These are phyloP conservation scores for Ophion costatus DNA, from an alignment of 2,888 invertebrate species.

Conservation along the genomic window DNA sequence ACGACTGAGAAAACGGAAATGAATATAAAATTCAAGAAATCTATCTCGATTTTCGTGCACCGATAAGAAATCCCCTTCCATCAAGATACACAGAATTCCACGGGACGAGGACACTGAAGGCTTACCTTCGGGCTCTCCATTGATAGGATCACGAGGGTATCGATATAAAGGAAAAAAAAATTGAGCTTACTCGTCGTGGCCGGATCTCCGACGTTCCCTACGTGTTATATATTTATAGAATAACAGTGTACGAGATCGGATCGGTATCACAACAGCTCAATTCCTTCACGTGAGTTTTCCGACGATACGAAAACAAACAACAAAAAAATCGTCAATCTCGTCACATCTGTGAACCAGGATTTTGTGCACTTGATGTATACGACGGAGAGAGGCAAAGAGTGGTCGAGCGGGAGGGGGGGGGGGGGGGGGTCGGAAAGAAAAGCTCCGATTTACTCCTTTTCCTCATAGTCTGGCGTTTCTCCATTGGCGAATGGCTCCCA, in stretches of 20 bases:
- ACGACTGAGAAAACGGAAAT: no score
- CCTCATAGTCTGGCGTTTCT: constrained; percentile 32
- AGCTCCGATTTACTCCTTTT: constrained; percentile 64
- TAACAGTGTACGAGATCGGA: constrained; percentile 40
- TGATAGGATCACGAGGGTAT: background rate
- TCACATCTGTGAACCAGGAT: constrained; percentile 7
- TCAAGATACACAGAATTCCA: background rate
- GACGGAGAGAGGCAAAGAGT: background rate
- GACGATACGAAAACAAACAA: constrained; percentile 16
- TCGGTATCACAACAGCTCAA: constrained; percentile 42
- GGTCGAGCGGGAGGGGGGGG: background rate
- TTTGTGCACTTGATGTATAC: constrained; percentile 7
- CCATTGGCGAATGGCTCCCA: constrained; percentile 22
- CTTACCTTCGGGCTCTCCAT: background rate
- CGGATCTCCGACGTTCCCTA: background rate
- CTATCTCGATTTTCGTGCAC: background rate
- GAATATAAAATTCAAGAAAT: no score
- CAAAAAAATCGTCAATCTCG: constrained; percentile 30
- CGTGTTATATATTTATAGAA: constrained; percentile 43
- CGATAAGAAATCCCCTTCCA: background rate
- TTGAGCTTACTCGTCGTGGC: background rate
- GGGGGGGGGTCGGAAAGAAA: constrained; percentile 12
- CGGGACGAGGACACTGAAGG: background rate
- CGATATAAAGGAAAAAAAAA: constrained; percentile 6
- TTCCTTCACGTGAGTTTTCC: constrained; percentile 8